These are phyloP conservation scores for Argyra leucocephala DNA, from an alignment of 2,888 invertebrate species.

Conservation along the genomic window DNA sequence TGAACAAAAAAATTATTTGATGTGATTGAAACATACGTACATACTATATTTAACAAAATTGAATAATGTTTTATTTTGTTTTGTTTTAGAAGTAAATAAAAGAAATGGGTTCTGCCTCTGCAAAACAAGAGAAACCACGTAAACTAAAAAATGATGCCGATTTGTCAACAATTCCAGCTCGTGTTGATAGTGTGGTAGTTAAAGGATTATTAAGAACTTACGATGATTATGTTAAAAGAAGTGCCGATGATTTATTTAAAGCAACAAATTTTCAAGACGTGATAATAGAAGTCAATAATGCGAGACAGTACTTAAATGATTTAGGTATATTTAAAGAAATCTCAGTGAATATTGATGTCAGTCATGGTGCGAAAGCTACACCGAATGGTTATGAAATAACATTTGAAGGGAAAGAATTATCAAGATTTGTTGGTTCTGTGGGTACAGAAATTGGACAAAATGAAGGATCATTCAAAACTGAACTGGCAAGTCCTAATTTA, in stretches of 20 bases:
- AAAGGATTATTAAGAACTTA: slow-evolving; percentile 79
- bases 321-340: slow-evolving; percentile 85
- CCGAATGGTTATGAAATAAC: slow-evolving; percentile 73
- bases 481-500: slow-evolving; percentile 70
- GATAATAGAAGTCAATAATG: slow-evolving; percentile 57
- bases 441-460: slow-evolving; percentile 85
- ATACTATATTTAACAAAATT: too few relatives aligned
- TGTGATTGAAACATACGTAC: too few relatives aligned
- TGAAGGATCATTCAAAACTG: slow-evolving; percentile 65
- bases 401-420: slow-evolving; percentile 75
- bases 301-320: slow-evolving; percentile 64
- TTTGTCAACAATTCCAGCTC: slow-evolving; percentile 45
- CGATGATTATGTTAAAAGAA: slow-evolving; percentile 73
- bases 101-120: slow-evolving; percentile 4
- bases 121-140: slow-evolving; percentile 8
- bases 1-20: too few relatives aligned
- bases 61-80: too few relatives aligned
- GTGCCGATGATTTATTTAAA: slow-evolving; percentile 72
- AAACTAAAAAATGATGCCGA: slow-evolving; percentile 11
- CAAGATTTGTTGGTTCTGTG: slow-evolving; percentile 72
- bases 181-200: slow-evolving; percentile 76
- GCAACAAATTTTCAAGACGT: slow-evolving; percentile 81
- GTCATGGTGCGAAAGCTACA: slow-evolving; percentile 64
- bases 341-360: slow-evolving; percentile 78
- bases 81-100: not conserved